Evolutionary conservation across 2,113 vertebrate genomes (phyloP), one percentile per base, ranked within the genome.

Genomic region (Microtus ochrogaster): DNA sequence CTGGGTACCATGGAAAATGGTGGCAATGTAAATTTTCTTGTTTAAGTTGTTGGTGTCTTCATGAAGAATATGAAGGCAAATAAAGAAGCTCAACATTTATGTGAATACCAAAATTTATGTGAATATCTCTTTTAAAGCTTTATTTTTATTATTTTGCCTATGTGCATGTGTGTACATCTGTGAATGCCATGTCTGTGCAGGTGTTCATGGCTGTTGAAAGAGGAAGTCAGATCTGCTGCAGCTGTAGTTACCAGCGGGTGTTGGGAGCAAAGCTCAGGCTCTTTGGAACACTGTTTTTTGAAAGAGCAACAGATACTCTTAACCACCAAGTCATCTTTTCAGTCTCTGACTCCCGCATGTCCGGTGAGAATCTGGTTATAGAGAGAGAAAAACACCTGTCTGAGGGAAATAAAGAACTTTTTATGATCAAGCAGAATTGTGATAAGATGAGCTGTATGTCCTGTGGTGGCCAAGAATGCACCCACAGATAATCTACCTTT

Each of bases 311-410:
- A 65, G 61, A 30, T 30, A 44, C 4, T 44, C 39, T 84, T 41
- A 11, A 65, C 2, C 16, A 30, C 4, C 5, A 16, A 65, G 8
- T 28, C 4, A 44, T 30, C 2, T 44, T 39, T 65, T 26, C 8
- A 65, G 14, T 26, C 16, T 83, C 81, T 44, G 61, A 84, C 26
- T 65, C 4, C 14, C 5, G 41, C 5, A 68, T 90, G 83, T 81
- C 73, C 44, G n/a, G 0, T 44, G 87, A 97, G n/a, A 91, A 91
- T 95, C 41, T 91, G 26, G 41, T 30, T 86, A n/a, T 44, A 28
- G 10, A 21, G 39, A 91, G 36, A 88, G 10, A 7, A 22, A 41
- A 33, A 66, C 36, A 28, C 36, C 12, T 83, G 4, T 88, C 68
- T 39, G 22, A 78, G 49, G 33, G 72, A 49, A 84, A 22, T 52